Conservation (phyloP, 2,888 invertebrate genomes). For the Drosophila subquinaria region DNA sequence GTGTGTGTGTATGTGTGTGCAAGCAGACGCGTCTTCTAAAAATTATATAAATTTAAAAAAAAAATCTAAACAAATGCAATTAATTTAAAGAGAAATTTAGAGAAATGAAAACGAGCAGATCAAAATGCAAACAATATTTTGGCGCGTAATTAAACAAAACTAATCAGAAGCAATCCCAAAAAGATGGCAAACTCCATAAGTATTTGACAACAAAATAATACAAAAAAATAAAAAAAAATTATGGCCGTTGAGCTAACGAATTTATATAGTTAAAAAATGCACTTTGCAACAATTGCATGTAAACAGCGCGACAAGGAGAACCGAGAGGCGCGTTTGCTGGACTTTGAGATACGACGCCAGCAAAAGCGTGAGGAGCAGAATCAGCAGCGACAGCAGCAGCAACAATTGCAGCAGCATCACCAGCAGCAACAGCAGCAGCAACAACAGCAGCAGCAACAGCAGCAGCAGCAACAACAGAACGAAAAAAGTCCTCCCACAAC, state of each 20-base stretch:
- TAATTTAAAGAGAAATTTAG: background rate
- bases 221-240: constrained; percentile 53
- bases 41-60: background rate
- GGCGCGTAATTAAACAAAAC: constrained; percentile 24
- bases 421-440: constrained; percentile 84
- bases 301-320: constrained; percentile 85
- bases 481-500: constrained; percentile 45
- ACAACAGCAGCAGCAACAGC: constrained; percentile 80
- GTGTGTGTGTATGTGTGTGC: constrained; percentile 55
- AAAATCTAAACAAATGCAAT: constrained; percentile 3
- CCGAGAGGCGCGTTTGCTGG: constrained; percentile 85
- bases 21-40: constrained; percentile 48
- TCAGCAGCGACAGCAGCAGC: constrained; percentile 83
- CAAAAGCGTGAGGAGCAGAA: constrained; percentile 85
- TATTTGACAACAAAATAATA: constrained; percentile 18
- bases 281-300: constrained; percentile 82
- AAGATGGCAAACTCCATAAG: constrained; percentile 19
- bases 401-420: constrained; percentile 66
- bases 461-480: constrained; percentile 77
- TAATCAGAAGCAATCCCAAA: constrained; percentile 1
- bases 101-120: background rate
- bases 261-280: constrained; percentile 79
- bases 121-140: background rate
- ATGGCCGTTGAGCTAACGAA: constrained; percentile 60
- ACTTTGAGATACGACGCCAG: constrained; percentile 85